Base-by-base conservation (phyloP, 2,113 vertebrate species). In the Ophiodon elongatus region DNA sequence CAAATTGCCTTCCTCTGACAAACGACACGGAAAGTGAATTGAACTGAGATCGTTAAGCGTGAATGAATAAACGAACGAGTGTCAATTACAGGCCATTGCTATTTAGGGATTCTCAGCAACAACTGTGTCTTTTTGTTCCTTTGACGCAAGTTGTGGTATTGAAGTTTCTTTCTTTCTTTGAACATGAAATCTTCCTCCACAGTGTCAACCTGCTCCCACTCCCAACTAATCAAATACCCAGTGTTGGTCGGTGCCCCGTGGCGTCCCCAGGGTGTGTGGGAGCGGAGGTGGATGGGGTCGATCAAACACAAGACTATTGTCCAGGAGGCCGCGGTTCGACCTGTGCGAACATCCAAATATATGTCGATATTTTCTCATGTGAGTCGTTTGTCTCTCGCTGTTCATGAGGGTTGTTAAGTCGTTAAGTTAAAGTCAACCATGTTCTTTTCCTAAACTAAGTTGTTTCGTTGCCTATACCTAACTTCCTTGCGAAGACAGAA, bases 61-160 rank as follows among this genome's bases (percentile, higher is more conserved):
- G 63, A 76, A 82, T 54, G 56, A 63, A 67, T 67, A 57, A 79
- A 72, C 76, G 1, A 83, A 56, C 45, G 71, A 31, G 7, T 29
- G 63, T 69, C 63, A 76, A 76, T 71, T 60, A 37, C 54, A 72
- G 21, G 66, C 65, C 47, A 56, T 6, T 65, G 63, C 0, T 66
- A 45, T 82, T 81, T 31, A 37, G 37, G 62, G 66, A 33, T 73
- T 43, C 31, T 54, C 31, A 56, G 10, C 62, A 50, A 47, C 23
- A 67, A 56, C 39, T 67, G 23, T 66, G 8, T 39, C 1, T 3
- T 43, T 13, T 52, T 71, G 33, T 33, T 75, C 10, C 23, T 47
- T 52, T 69, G 62, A 13, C 23, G 72, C 47, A 23, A 8, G 14
- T 37, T 67, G 19, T 50, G 1, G 0, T 45, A 56, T 33, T 83